Evolutionary conservation across 1,140 invertebrate genomes (phyloP), one percentile per base, ranked within the genome.

Genomic region (Nomia melanderi): DNA sequence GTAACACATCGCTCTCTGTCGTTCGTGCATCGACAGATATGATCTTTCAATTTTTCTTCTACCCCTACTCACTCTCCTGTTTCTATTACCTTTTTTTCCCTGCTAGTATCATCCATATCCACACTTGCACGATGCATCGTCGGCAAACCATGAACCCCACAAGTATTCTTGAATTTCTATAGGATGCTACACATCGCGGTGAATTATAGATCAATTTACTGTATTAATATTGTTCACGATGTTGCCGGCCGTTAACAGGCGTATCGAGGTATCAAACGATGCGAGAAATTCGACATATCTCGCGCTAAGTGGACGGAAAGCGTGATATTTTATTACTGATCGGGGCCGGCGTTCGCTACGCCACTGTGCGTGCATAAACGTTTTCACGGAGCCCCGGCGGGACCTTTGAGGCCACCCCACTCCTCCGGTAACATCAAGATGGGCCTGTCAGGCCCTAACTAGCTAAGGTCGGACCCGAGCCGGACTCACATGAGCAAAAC

Each of bases 401-500:
- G 79, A 77, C 80, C 86, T 90, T 90, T 89, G 86, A 89, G 87
- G 77, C 77, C 63, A 78, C 81, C 76, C 88, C 83, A 79, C 83
- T 88, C 83, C 85, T 71, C 59, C 27, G 31, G 82, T 81, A 88
- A 88, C 87, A 89, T 86, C 86, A 85, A 86, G 88, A 90, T 89
- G 87, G 88, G 88, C 85, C 87, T 91, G 90, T 91, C 89, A 91
- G 89, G 81, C 83, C 86, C 88, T 91, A 90, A 91, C 90, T 89
- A 90, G 88, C 86, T 88, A 84, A 85, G 84, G 81, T 84, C 83
- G 81, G 73, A 59, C 72, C 74, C 80, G 63, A 86, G 81, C 27
- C 82, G 77, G 79, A 77, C 86, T 87, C 78, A 89, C 86, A 84
- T 84, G 77, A 60, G 67, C 67, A 73, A 77, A 87, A 83, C 66